phyloP scores from a whole-genome alignment of 2,888 invertebrate species.

The Unio delphinus region DNA sequence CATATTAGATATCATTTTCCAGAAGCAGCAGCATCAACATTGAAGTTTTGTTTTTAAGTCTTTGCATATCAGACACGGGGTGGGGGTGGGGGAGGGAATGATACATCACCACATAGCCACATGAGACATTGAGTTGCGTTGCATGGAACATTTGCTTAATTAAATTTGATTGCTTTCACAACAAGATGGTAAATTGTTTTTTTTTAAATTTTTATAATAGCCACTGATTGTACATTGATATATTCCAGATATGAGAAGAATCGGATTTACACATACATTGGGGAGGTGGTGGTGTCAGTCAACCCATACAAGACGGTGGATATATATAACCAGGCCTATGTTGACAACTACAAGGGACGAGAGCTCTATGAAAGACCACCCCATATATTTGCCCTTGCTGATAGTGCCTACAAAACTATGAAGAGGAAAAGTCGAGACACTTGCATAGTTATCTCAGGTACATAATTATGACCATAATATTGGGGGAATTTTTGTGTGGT shows the following conservation, averaged over 20 bases:
- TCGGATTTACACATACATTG: constrained; percentile 97
- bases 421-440: constrained; percentile 92
- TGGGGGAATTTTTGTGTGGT: too few relatives aligned
- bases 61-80: too few relatives aligned
- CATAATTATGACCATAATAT: constrained; percentile 1
- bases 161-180: too few relatives aligned
- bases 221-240: not conserved
- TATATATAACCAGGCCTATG: constrained; percentile 89
- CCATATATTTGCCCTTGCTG: constrained; percentile 98
- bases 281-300: constrained; percentile 90
- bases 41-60: too few relatives aligned
- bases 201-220: not conserved
- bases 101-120: too few relatives aligned
- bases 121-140: too few relatives aligned
- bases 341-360: constrained; percentile 92
- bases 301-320: constrained; percentile 95
- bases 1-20: too few relatives aligned
- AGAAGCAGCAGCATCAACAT: too few relatives aligned
- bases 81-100: too few relatives aligned
- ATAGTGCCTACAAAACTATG: constrained; percentile 94
- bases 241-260: constrained; percentile 61
- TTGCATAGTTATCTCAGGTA: constrained; percentile 90
- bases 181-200: not conserved
- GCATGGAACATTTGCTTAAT: too few relatives aligned
- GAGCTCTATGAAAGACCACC: constrained; percentile 97